A percentile compares a stretch with the other conserved stretches of the same genome.
phyloP scores from a whole-genome alignment of 37 sponge, comb jelly and placozoan species.

The Agelas oroides region DNA sequence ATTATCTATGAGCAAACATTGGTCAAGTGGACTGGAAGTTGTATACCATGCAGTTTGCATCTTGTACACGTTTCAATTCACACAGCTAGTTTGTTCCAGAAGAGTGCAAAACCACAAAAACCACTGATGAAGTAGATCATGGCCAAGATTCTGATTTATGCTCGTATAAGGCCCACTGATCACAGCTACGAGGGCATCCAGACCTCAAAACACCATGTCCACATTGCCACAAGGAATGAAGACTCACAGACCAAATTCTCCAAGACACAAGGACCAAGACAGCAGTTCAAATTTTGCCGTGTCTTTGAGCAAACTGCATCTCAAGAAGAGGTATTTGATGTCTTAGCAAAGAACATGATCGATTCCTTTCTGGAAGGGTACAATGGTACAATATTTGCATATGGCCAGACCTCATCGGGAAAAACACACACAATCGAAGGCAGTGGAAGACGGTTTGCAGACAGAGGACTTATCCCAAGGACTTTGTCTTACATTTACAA shows the following conservation, averaged over 20 bases:
- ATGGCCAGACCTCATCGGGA: conserved; percentile 92
- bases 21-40: no score
- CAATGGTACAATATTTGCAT: conserved; percentile 94
- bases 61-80: no score
- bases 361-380: conserved; percentile 85
- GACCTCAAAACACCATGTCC: neutral
- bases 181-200: conserved; percentile 9
- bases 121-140: neutral
- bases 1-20: no score
- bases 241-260: neutral
- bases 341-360: conserved; percentile 56
- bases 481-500: conserved; percentile 55
- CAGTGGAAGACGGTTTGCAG: conserved; percentile 62
- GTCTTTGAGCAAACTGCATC: conserved; percentile 63
- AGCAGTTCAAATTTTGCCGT: conserved; percentile 64
- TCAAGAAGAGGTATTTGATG: conserved; percentile 78
- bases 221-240: neutral
- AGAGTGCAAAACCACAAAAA: no score
- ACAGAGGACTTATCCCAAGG: conserved; percentile 87
- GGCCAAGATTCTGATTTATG: conserved; percentile 73
- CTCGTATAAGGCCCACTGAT: conserved; percentile 61
- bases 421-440: conserved; percentile 85
- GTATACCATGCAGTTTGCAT: no score
- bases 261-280: conserved; percentile 34
- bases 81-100: no score